Evolutionary conservation across 2,888 invertebrate genomes (phyloP), one percentile per base, ranked within the genome.

Genomic region (Bellardia pandia): DNA sequence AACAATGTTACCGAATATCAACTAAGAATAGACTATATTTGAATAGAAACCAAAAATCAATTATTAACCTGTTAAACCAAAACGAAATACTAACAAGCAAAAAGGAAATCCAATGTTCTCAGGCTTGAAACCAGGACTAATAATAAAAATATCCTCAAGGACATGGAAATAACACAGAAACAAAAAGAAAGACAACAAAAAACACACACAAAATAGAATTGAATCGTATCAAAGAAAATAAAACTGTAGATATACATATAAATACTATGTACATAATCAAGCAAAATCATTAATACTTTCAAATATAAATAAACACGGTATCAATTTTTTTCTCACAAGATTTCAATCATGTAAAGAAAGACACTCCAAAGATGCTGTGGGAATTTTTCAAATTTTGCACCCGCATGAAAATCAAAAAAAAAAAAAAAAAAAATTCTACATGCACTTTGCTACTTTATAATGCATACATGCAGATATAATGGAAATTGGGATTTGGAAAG

Each of bases 281-380:
- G 62, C 62, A 71, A 85, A 85, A 85, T 81, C 84, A 85, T 87
- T 78, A 87, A 87, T 87, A 82, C 87, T 87, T 87, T 85, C 78
- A 75, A 85, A 81, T 30, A 83, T 81, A 81, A 14, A 83, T 81
- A 85, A 81, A 85, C 58, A 76, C 77, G 86, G 71, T 80, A 83
- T 83, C 79, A 80, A 66, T 64, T 58, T 23, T 62, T 64, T 80
- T 87, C 87, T 87, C 87, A 87, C 85, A 69, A 87, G 85, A 87
- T 85, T 69, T 69, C 68, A 75, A 87, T 84, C 84, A 77, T 64
- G 1, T 37, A 56, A 84, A 71, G 64, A 48, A 42, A 64, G 48
- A 60, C 42, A 45, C 33, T 51, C 48, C 45, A 40, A 30, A 76
- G 30, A 85, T 75, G 74, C 78, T 81, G 87, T 87, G 87, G 87